Conservation (phyloP, 2,797 vertebrate species). For the Sebastes reedi region DNA sequence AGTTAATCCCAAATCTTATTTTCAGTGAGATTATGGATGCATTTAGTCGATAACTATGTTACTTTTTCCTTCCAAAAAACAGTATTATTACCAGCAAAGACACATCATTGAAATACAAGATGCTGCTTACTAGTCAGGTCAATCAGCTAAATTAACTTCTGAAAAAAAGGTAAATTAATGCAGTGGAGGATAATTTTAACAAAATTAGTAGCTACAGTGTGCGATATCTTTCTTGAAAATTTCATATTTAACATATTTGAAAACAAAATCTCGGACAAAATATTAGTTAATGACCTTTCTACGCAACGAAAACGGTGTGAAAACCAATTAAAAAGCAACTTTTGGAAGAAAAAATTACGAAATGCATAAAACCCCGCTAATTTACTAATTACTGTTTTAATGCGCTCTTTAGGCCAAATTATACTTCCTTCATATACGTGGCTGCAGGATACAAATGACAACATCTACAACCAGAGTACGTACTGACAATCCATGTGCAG, state of each 20-base stretch:
- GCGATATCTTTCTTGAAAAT: not conserved
- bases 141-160: not conserved
- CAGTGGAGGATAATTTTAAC: too few relatives aligned
- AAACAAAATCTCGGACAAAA: not conserved
- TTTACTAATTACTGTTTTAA: not conserved
- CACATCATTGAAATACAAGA: not conserved
- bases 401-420: not conserved
- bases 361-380: not conserved
- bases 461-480: fast-evolving
- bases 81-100: not conserved
- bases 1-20: not conserved
- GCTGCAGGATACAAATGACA: not conserved
- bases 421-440: not conserved
- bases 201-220: not conserved
- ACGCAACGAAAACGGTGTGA: not conserved
- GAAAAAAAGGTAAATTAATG: not conserved
- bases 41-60: not conserved
- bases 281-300: too few relatives aligned
- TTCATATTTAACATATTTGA: not conserved
- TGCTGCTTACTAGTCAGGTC: not conserved
- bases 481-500: not conserved
- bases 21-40: not conserved
- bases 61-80: not conserved
- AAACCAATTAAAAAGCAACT: not conserved
- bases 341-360: not conserved